Base-by-base conservation (phyloP, 2,113 vertebrate genomes). In the Australoheros scitulus region DNA sequence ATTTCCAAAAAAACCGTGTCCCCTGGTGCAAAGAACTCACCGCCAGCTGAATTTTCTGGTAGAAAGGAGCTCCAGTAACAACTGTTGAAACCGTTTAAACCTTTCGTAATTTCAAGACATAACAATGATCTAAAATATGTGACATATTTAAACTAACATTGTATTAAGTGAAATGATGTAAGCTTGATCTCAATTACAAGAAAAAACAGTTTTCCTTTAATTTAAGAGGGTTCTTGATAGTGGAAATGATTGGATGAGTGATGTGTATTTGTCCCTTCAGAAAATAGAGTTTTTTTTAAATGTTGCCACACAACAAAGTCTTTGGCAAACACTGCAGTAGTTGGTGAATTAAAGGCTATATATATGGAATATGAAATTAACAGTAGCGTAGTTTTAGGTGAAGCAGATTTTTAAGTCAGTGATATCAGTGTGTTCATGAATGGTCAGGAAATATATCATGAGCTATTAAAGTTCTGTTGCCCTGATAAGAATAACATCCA, bases 1-100 rank as follows among this genome's bases (percentile, higher is more conserved):
- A 55, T 72, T 72, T 72, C 68, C 68, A 72, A 72, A 72, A 11
- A 32, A 20, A 24, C 26, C 32, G 65, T 13, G 65, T 72, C 17
- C 10, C 26, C 17, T 0, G 17, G 47, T 72, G 6, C 68, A 55
- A 52, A 32, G 17, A 55, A n/a, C 10, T 52, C 68, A 32, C 26
- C 17, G 68, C 68, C 68, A 72, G 29, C 47, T 55, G 68, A 55
- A 52, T 72, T 72, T 52, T 72, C 68, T 55, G 68, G 47, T 72
- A 55, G 47, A n/a, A 72, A 52, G 26, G 11, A 55, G 68, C 17
- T 72, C 68, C 47, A 32, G 68, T 72, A 72, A 72, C 68, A 55
- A 72, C 68, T 72, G 68, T 55, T 72, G 68, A 72, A 72, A 72
- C 47, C 3, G 5, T 72, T 52, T 50, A 72, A 72, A 72, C 65